These are phyloP conservation scores for Hirudinaria manillensis DNA, from an alignment of 2,888 invertebrate genomes.

Conservation along the genomic window DNA sequence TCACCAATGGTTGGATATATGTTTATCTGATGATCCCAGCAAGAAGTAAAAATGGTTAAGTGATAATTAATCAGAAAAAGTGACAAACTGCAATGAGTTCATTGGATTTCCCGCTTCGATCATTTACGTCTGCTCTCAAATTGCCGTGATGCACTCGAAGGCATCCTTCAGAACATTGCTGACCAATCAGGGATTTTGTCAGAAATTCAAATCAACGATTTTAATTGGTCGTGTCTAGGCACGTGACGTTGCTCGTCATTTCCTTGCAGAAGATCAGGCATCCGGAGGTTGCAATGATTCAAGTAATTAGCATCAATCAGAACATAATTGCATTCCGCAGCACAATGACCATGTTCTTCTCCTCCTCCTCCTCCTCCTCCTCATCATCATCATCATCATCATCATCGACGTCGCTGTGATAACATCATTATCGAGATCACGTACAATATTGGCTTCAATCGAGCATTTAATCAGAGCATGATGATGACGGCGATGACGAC, in stretches of 20 bases:
- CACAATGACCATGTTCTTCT: conserved; percentile 6
- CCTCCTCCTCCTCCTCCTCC: not conserved
- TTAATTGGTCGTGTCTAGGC: not conserved
- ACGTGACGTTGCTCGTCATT: conserved; percentile 7
- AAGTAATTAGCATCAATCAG: conserved; percentile 14
- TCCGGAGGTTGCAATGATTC: no score
- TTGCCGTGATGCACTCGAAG: no score
- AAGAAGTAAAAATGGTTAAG: no score
- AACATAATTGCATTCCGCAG: conserved; percentile 4
- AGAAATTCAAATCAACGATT: conserved; percentile 8
- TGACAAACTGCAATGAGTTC: no score
- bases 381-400: conserved; percentile 3
- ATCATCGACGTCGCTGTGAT: not conserved
- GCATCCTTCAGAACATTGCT: no score
- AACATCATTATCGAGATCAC: not conserved
- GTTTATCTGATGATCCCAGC: no score
- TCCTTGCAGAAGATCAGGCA: no score
- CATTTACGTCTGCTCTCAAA: no score
- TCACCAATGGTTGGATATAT: no score
- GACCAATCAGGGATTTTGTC: not conserved
- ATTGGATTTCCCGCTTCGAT: no score
- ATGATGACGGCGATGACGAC: not conserved
- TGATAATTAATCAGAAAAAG: no score
- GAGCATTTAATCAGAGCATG: not conserved
- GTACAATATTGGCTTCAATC: not conserved